These are phyloP conservation scores for Edolisoma coerulescens DNA, from an alignment of 2,113 vertebrate genomes.

Conservation along the genomic window DNA sequence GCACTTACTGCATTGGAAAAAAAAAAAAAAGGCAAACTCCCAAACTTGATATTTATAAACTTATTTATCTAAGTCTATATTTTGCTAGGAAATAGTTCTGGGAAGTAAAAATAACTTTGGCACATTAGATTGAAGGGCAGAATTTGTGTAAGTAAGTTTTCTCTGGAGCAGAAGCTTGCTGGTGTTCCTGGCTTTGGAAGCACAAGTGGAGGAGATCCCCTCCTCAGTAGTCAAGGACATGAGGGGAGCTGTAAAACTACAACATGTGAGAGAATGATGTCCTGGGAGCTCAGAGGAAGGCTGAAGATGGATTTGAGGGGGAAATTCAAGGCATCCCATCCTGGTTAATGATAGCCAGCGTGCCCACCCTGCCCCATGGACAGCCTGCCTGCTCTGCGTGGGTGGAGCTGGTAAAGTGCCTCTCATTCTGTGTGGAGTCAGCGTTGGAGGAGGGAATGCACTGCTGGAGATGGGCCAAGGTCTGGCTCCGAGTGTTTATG, in stretches of 20 bases:
- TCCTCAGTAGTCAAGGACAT: background rate
- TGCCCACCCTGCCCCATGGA: background rate
- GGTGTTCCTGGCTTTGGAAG: background rate
- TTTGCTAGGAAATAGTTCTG: background rate
- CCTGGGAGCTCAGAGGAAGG: background rate
- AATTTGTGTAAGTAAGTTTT: background rate
- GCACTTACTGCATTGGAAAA: background rate
- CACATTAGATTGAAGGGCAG: background rate
- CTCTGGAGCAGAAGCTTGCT: background rate
- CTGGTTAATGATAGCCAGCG: background rate
- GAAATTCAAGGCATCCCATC: background rate
- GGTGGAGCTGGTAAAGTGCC: background rate
- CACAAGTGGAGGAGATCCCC: background rate
- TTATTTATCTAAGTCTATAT: background rate
- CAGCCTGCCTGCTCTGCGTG: accelerated
- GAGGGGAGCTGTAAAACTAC: background rate
- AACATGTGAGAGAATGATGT: background rate
- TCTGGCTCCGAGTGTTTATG: constrained; percentile 8
- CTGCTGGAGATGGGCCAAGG: constrained; percentile 18
- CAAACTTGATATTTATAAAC: background rate
- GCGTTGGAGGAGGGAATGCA: background rate
- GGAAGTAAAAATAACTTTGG: background rate
- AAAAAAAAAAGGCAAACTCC: background rate
- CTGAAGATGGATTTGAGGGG: background rate
- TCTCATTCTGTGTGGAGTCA: background rate